Conservation (phyloP, 2,888 invertebrate species). For the Onthophagus sagittarius region DNA sequence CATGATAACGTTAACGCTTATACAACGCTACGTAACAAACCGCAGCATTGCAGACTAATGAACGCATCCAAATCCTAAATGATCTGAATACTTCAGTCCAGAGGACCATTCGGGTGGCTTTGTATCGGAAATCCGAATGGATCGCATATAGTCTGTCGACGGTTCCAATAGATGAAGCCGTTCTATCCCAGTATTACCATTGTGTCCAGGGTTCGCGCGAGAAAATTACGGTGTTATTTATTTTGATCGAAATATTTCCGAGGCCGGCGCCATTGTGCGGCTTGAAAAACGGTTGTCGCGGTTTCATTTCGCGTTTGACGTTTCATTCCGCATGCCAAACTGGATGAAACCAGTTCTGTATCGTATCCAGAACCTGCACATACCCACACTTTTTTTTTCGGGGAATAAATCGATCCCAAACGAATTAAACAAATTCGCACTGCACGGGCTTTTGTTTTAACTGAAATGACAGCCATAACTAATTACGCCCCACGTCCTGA, state of each 20-base stretch:
- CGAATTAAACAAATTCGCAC: neutral
- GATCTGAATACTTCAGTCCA: neutral
- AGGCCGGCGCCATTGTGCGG: neutral
- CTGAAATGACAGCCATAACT: neutral
- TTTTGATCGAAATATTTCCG: slow-evolving; percentile 7
- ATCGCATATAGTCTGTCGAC: neutral
- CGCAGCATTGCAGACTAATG: neutral
- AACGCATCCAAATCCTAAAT: neutral
- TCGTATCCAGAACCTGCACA: neutral
- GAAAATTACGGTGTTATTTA: slow-evolving; percentile 8
- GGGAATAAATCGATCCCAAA: neutral
- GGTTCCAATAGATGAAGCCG: neutral
- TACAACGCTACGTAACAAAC: neutral
- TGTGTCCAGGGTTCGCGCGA: neutral
- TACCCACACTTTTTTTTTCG: neutral
- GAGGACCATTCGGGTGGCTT: neutral
- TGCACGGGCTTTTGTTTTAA: neutral
- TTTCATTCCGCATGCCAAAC: slow-evolving; percentile 1
- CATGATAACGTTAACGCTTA: neutral
- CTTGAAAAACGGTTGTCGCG: slow-evolving; percentile 6
- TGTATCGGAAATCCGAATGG: neutral
- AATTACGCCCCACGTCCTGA: neutral
- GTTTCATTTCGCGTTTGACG: slow-evolving; percentile 5
- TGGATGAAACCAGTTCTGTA: neutral
- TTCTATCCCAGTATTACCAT: neutral